Conservation (phyloP, 1,140 invertebrate species). For the Brachionus calyciflorus region DNA sequence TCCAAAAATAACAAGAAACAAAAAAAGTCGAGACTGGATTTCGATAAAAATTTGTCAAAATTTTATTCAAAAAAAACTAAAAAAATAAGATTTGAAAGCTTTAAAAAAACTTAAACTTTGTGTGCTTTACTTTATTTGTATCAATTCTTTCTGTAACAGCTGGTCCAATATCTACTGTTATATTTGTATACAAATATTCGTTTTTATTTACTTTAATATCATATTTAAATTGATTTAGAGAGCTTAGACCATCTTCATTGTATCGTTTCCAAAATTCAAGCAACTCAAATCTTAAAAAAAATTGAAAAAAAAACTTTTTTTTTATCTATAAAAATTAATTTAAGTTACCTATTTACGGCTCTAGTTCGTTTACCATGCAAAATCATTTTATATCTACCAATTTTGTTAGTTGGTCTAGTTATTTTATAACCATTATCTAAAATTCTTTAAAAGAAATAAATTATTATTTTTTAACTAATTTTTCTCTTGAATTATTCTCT, state of each 20-base stretch:
- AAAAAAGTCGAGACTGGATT: too few relatives aligned
- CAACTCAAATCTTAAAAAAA: constrained; percentile 18
- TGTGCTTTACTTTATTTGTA: neutral
- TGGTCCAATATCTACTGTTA: constrained; percentile 62
- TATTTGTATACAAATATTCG: constrained; percentile 60
- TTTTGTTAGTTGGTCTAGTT: constrained; percentile 56
- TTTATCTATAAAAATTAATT: neutral
- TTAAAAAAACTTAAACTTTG: constrained; percentile 10
- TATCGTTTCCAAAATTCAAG: constrained; percentile 50
- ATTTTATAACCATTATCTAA: constrained; percentile 21
- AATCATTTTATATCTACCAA: constrained; percentile 60
- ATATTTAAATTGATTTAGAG: constrained; percentile 62
- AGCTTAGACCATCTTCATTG: constrained; percentile 59
- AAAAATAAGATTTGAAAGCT: neutral
- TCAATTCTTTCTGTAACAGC: neutral
- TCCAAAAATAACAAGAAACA: too few relatives aligned
- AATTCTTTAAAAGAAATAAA: constrained; percentile 2
- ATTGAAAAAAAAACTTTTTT: neutral
- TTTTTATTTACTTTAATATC: constrained; percentile 53
- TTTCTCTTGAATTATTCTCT: neutral
- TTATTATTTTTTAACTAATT: neutral
- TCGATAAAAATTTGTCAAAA: too few relatives aligned
- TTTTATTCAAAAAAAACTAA: neutral
- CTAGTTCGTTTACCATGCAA: constrained; percentile 54
- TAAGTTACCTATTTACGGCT: constrained; percentile 54